Evolutionary conservation across 2,797 vertebrate species (phyloP).

Genomic region (Emydoidea blandingii): DNA sequence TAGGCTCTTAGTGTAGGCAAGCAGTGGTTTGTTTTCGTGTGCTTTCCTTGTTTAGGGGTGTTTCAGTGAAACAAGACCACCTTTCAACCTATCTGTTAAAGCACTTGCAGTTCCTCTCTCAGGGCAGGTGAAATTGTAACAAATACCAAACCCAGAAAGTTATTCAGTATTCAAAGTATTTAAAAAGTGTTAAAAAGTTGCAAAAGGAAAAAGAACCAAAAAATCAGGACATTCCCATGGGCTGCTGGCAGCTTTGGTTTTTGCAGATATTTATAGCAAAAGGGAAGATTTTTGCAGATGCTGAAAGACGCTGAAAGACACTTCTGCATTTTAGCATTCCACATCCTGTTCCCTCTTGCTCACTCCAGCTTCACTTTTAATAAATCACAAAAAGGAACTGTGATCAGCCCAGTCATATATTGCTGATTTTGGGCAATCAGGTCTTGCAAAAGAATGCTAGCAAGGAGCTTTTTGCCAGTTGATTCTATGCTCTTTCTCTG

Average conservation of each 20-base stretch:
- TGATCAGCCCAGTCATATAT: background rate
- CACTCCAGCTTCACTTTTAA: background rate
- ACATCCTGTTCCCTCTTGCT: background rate
- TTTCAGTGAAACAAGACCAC: background rate
- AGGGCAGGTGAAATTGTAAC: background rate
- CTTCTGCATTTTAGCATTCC: background rate
- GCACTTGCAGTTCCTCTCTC: background rate
- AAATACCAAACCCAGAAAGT: background rate
- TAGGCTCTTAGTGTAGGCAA: background rate
- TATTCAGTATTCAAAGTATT: background rate
- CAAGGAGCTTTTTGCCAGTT: background rate
- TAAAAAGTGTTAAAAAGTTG: background rate
- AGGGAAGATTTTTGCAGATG: background rate
- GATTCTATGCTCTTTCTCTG: background rate
- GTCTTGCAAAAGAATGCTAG: background rate
- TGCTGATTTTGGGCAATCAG: background rate
- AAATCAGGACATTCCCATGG: background rate
- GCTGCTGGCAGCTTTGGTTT: background rate
- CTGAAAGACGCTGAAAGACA: background rate
- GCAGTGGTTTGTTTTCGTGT: background rate
- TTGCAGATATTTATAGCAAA: constrained; percentile 10
- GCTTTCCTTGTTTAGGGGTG: background rate
- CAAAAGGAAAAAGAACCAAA: background rate
- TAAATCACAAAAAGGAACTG: background rate
- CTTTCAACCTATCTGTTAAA: background rate